Evolutionary conservation across 1,140 invertebrate genomes (phyloP).

Genomic region (Drosophila truncata): DNA sequence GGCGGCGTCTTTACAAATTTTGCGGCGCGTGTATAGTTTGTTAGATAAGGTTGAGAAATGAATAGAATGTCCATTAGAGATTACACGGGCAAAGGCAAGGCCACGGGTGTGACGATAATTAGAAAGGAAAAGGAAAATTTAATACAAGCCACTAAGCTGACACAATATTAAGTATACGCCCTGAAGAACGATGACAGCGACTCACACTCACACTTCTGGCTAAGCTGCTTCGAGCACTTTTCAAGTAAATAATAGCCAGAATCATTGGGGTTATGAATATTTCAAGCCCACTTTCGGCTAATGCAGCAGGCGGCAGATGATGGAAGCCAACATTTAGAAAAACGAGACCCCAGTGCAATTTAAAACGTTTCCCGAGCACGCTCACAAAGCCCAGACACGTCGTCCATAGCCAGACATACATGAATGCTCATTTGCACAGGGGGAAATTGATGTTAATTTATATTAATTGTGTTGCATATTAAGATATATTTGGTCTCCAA

Average conservation of each 20-base stretch:
- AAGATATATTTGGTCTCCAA: background rate
- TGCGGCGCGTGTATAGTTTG: constrained; percentile 62
- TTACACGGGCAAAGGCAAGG: constrained; percentile 20
- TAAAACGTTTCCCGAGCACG: constrained; percentile 61
- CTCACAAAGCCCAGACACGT: constrained; percentile 33
- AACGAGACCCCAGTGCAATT: constrained; percentile 74
- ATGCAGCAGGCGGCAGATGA: constrained; percentile 7
- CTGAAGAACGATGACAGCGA: background rate
- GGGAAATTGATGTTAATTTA: background rate
- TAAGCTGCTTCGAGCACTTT: background rate
- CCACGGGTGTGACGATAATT: constrained; percentile 15
- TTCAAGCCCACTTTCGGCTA: constrained; percentile 26
- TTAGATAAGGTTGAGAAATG: constrained; percentile 54
- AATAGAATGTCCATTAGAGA: constrained; percentile 44
- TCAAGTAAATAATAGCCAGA: constrained; percentile 15
- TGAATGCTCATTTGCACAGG: background rate
- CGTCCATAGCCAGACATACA: background rate
- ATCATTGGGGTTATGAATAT: constrained; percentile 49
- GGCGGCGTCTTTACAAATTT: constrained; percentile 48
- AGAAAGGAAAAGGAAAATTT: constrained; percentile 30
- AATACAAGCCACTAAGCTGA: background rate
- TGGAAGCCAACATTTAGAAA: constrained; percentile 57
- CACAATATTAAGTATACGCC: constrained; percentile 49
- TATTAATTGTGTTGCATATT: too few species aligned
- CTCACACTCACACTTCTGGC: background rate